phyloP scores from a whole-genome alignment of 2,888 invertebrate species.

The Criorhina ranunculi region DNA sequence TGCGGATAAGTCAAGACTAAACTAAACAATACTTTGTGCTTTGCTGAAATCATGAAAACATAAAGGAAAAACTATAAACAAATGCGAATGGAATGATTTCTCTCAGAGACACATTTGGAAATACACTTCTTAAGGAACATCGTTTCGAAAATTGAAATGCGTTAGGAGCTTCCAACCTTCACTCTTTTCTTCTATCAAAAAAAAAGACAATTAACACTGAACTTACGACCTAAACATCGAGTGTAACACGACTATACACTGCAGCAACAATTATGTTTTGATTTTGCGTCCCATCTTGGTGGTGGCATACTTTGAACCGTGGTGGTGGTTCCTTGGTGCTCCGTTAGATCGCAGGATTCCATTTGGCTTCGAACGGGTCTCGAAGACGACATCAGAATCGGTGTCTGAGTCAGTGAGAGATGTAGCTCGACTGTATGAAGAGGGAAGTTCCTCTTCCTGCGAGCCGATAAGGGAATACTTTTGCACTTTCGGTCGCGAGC shows the following conservation, averaged over 20 bases:
- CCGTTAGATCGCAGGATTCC: conserved; percentile 80
- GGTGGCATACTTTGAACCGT: conserved; percentile 80
- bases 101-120: conserved; percentile 39
- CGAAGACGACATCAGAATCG: conserved; percentile 94
- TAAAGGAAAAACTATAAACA: conserved; percentile 22
- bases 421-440: conserved; percentile 84
- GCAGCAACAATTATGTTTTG: conserved; percentile 81
- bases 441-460: conserved; percentile 87
- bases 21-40: conserved; percentile 66
- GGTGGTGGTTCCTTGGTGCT: conserved; percentile 79
- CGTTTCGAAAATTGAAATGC: conserved; percentile 53
- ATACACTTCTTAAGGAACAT: conserved; percentile 70
- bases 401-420: conserved; percentile 91
- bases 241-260: conserved; percentile 3
- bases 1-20: conserved; percentile 7
- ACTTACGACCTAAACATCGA: conserved; percentile 45
- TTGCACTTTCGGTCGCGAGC: conserved; percentile 86
- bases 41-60: conserved; percentile 28
- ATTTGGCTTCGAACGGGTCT: conserved; percentile 86
- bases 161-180: conserved; percentile 6
- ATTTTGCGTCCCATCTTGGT: conserved; percentile 84
- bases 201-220: conserved; percentile 39
- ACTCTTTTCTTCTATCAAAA: conserved; percentile 12
- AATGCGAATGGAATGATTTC: conserved; percentile 41
- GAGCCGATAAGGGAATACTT: conserved; percentile 90